A percentile compares a stretch with the other conserved stretches of the same genome.
These are phyloP conservation scores for Oryzaephilus surinamensis DNA, from an alignment of 1,140 invertebrate genomes.

Conservation along the genomic window DNA sequence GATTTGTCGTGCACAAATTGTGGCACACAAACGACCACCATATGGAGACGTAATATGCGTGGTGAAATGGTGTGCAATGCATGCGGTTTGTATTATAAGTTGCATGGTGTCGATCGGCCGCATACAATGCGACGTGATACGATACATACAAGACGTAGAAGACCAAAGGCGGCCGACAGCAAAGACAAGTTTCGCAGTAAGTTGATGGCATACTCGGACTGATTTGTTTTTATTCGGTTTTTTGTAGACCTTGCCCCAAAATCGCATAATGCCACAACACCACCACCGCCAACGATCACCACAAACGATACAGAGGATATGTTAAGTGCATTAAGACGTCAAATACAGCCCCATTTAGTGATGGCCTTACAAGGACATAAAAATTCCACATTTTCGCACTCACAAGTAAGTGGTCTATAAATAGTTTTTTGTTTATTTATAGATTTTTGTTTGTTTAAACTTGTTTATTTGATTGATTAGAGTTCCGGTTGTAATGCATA, in stretches of 20 bases:
- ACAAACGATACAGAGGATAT: conserved; percentile 36
- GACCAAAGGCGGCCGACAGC: conserved; percentile 51
- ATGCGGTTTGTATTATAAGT: conserved; percentile 86
- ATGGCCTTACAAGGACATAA: conserved; percentile 35
- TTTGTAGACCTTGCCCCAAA: background rate
- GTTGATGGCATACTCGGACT: conserved; percentile 5
- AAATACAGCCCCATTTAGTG: conserved; percentile 39
- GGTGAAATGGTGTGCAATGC: conserved; percentile 93
- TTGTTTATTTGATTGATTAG: conserved; percentile 12
- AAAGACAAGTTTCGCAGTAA: conserved; percentile 12
- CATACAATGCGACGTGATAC: conserved; percentile 93
- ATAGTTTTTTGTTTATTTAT: background rate
- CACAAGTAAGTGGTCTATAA: conserved; percentile 11
- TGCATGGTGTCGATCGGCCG: conserved; percentile 83
- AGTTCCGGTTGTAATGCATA: conserved; percentile 22
- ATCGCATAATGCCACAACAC: background rate
- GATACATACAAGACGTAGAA: conserved; percentile 88
- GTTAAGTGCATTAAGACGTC: conserved; percentile 37
- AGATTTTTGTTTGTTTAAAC: conserved; percentile 2
- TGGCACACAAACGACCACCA: conserved; percentile 81
- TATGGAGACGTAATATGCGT: conserved; percentile 81
- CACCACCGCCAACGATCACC: no score
- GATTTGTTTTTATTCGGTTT: no score
- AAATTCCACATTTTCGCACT: conserved; percentile 16
- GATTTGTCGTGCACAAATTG: conserved; percentile 73